A percentile compares a stretch with the other conserved stretches of the same genome.
These are phyloP conservation scores for Dugesia japonica DNA, from an alignment of 2,888 invertebrate species.

Conservation along the genomic window DNA sequence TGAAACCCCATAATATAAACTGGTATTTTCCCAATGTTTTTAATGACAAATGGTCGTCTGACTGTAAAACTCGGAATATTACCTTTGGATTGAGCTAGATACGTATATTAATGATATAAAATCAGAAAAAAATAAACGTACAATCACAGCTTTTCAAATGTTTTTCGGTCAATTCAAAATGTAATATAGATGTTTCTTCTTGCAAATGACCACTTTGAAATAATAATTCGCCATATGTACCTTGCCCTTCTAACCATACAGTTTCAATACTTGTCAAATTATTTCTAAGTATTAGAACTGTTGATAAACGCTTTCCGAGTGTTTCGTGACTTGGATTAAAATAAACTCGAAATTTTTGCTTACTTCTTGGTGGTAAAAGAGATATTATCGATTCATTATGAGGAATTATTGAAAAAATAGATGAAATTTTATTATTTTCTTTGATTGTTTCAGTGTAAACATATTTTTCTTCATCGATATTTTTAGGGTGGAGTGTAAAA, in stretches of 20 bases:
- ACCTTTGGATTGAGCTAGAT: constrained; percentile 37
- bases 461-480: not conserved
- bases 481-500: not conserved
- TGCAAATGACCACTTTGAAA: constrained; percentile 64
- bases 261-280: constrained; percentile 79
- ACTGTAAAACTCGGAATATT: constrained; percentile 58
- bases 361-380: constrained; percentile 54
- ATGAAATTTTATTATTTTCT: not conserved
- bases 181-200: constrained; percentile 59
- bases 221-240: constrained; percentile 69
- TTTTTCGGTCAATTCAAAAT: constrained; percentile 64
- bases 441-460: not conserved
- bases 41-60: constrained; percentile 64
- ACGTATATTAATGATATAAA: not conserved
- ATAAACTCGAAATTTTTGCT: constrained; percentile 47
- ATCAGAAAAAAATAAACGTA: constrained; percentile 42
- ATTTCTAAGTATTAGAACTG: constrained; percentile 55
- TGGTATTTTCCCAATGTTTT: constrained; percentile 77
- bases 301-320: not conserved
- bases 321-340: constrained; percentile 49
- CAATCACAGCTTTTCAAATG: constrained; percentile 55
- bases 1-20: constrained; percentile 59
- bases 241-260: constrained; percentile 64
- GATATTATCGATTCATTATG: constrained; percentile 52
- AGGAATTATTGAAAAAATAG: constrained; percentile 45